Evolutionary conservation across 2,888 invertebrate genomes (phyloP), one percentile per base, ranked within the genome.

Genomic region (Leucophenga montana): DNA sequence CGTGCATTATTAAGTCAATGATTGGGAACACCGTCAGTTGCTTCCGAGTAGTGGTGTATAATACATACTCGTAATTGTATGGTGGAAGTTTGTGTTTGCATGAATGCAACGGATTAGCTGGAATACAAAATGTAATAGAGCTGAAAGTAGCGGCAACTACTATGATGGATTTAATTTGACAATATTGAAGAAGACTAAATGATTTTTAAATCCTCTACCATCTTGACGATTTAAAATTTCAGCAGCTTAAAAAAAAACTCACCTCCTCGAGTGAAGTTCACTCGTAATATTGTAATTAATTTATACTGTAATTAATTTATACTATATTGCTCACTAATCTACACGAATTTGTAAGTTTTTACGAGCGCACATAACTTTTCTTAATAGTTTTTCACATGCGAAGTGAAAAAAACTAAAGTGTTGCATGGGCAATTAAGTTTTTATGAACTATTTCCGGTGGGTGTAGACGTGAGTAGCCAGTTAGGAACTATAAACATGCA

Each of bases 391-490:
- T 20, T 46, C 39, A 46, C 62, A 62, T 62, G 62, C 62, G 16
- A 62, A 62, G 57, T 66, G 71, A 65, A 68, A 65, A 27, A 74
- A 75, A 78, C 79, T 74, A 80, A 81, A 84, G 85, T 85, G 84
- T 84, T 84, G 78, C 78, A 82, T 78, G 83, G 82, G 78, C 84
- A 84, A 84, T 84, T 84, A 84, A 85, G 83, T 85, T 85, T 84
- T 85, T 85, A 85, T 83, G 82, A 79, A 83, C 78, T 77, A 83
- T 82, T 83, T 84, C 84, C 85, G 83, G 78, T 85, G 84, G 84
- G 82, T 77, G 77, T 75, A 76, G 73, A 66, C 75, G 73, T 27
- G n/a, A n/a, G 56, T 54, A 78, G 72, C 75, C 72, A 77, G 75
- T 71, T 74, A n/a, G 13, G 67, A 44, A 11, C 46, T 46, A 53